Evolutionary conservation across 1,140 invertebrate species (phyloP).

Genomic region (Caenorhabditis latens): DNA sequence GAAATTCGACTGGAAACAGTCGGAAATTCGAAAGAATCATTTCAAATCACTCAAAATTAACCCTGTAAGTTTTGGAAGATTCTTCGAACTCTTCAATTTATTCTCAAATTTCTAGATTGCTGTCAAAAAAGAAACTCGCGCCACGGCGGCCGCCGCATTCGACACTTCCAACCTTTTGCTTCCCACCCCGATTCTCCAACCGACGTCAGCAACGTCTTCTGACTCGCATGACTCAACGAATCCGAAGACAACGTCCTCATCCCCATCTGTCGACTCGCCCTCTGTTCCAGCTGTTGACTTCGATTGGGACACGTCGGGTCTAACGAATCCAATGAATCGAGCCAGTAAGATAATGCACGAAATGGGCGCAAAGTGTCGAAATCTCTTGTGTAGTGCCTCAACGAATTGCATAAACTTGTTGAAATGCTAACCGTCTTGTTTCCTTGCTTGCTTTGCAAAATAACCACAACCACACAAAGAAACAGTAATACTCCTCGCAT

Average conservation of each 20-base stretch:
- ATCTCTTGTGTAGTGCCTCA: background rate
- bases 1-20: conserved; percentile 42
- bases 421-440: conserved; percentile 8
- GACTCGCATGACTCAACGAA: background rate
- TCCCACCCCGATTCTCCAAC: background rate
- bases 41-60: conserved; percentile 23
- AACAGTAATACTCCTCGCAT: background rate
- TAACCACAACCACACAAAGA: background rate
- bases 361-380: conserved; percentile 27
- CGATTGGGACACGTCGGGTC: conserved; percentile 25
- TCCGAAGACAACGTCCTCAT: background rate
- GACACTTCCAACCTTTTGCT: conserved; percentile 21
- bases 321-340: conserved; percentile 52
- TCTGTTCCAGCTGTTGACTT: conserved; percentile 24
- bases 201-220: background rate
- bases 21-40: conserved; percentile 17
- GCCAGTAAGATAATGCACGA: conserved; percentile 48
- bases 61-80: conserved; percentile 5
- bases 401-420: conserved; percentile 43
- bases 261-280: background rate
- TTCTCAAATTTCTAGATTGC: background rate
- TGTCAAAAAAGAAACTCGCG: conserved; percentile 17
- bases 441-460: background rate
- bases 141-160: background rate
- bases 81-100: background rate